Evolutionary conservation across 2,113 vertebrate genomes (phyloP).

Genomic region (Petrocephalus microphthalmus): DNA sequence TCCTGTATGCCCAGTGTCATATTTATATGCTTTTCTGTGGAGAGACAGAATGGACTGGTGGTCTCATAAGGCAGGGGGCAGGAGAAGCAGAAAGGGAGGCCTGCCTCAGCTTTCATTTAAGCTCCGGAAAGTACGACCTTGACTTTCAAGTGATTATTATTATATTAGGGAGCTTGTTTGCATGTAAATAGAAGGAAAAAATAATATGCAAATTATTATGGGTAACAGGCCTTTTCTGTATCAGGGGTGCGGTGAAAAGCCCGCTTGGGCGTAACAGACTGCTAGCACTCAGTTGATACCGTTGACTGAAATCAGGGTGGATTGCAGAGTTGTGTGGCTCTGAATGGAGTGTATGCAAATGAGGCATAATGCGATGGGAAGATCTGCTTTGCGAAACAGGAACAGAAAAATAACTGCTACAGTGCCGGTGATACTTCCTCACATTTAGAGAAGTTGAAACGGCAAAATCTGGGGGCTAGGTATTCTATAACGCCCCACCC

Average conservation of each 20-base stretch:
- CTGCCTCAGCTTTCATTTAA: not conserved
- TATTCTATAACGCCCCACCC: not conserved
- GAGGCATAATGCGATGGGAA: not conserved
- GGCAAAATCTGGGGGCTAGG: not conserved
- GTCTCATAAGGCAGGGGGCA: not conserved
- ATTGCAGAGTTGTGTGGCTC: not conserved
- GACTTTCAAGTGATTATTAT: not conserved
- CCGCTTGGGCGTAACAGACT: not conserved
- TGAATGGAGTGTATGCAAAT: not conserved
- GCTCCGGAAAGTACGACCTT: not conserved
- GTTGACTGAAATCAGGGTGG: not conserved
- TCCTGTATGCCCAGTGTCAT: not conserved
- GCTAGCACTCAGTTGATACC: not conserved
- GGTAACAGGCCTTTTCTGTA: not conserved
- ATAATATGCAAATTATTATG: not conserved
- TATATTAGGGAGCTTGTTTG: not conserved
- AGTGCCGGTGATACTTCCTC: not conserved
- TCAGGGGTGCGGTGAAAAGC: not conserved
- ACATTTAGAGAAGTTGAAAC: not conserved
- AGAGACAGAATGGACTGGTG: not conserved
- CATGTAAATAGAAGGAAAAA: not conserved
- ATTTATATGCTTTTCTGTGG: not conserved
- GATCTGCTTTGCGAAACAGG: not conserved
- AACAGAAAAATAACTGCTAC: not conserved
- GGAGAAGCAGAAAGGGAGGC: not conserved